Evolutionary conservation across 2,888 invertebrate species (phyloP).

Genomic region (Drepana falcataria): DNA sequence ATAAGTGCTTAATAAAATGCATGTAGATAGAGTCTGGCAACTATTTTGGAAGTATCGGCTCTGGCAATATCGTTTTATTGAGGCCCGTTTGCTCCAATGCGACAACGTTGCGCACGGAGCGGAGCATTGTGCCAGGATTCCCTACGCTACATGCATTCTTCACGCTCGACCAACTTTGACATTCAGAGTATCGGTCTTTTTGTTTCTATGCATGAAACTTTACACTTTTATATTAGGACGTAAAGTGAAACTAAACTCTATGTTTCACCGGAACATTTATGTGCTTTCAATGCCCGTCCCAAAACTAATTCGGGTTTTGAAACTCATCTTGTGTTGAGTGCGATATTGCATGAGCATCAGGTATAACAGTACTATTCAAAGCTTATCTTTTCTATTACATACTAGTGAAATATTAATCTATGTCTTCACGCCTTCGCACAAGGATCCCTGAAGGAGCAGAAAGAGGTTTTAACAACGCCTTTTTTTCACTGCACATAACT

Average conservation of each 20-base stretch:
- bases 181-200: conserved; percentile 12
- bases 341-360: too few relatives aligned
- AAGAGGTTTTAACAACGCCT: too few relatives aligned
- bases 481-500: too few relatives aligned
- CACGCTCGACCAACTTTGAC: conserved; percentile 36
- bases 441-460: too few relatives aligned
- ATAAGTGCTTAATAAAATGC: conserved; percentile 38
- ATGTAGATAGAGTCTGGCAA: conserved; percentile 30
- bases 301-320: too few relatives aligned
- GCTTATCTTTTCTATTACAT: too few relatives aligned
- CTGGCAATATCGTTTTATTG: conserved; percentile 46
- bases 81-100: conserved; percentile 25
- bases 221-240: background rate
- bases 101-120: conserved; percentile 28
- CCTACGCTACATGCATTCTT: conserved; percentile 44
- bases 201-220: conserved; percentile 1
- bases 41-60: conserved; percentile 28
- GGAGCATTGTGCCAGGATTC: conserved; percentile 40
- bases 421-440: too few relatives aligned
- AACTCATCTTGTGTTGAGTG: too few relatives aligned
- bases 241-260: background rate
- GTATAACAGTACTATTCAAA: too few relatives aligned
- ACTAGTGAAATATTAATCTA: too few relatives aligned
- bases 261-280: background rate
- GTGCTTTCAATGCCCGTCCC: too few relatives aligned